phyloP scores from a whole-genome alignment of 1,140 invertebrate genomes.

The Aethina tumida region DNA sequence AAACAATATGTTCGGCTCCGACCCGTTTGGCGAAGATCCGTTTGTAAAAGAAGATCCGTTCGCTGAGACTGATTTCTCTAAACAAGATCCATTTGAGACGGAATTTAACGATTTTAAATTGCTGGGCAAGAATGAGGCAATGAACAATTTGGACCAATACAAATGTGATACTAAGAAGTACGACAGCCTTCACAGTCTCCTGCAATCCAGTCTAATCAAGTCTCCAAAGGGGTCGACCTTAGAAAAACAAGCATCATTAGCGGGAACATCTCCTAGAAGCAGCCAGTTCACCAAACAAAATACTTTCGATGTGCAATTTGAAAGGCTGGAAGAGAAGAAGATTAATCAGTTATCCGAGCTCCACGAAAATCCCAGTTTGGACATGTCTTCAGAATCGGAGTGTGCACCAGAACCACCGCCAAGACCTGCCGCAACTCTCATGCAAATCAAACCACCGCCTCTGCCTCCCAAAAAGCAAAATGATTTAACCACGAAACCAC shows the following conservation, averaged over 20 bases:
- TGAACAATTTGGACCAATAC: slow-evolving; percentile 12
- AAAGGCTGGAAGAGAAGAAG: slow-evolving; percentile 15
- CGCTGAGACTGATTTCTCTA: slow-evolving; percentile 42
- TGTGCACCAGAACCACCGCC: slow-evolving; percentile 60
- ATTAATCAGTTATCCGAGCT: slow-evolving; percentile 15
- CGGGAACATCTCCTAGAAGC: slow-evolving; percentile 19
- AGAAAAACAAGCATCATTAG: slow-evolving; percentile 20
- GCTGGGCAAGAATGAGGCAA: slow-evolving; percentile 8
- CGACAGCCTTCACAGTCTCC: slow-evolving; percentile 8
- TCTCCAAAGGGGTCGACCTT: slow-evolving; percentile 20
- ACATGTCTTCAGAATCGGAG: slow-evolving; percentile 32
- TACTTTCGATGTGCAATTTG: slow-evolving; percentile 21
- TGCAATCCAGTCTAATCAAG: slow-evolving; percentile 17
- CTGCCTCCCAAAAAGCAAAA: slow-evolving; percentile 71
- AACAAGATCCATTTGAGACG: slow-evolving; percentile 52
- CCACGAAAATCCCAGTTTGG: slow-evolving; percentile 26
- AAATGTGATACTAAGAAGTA: slow-evolving; percentile 12
- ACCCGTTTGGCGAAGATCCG: slow-evolving; percentile 62
- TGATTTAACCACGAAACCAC: slow-evolving; percentile 42
- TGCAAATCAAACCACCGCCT: slow-evolving; percentile 63
- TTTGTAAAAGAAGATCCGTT: slow-evolving; percentile 57
- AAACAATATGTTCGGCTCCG: slow-evolving; percentile 36
- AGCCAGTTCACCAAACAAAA: slow-evolving; percentile 22
- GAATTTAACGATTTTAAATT: slow-evolving; percentile 33
- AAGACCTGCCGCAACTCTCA: slow-evolving; percentile 44